Evolutionary conservation across 2,888 invertebrate genomes (phyloP), one percentile per base, ranked within the genome.

Genomic region (Melieria omissa): DNA sequence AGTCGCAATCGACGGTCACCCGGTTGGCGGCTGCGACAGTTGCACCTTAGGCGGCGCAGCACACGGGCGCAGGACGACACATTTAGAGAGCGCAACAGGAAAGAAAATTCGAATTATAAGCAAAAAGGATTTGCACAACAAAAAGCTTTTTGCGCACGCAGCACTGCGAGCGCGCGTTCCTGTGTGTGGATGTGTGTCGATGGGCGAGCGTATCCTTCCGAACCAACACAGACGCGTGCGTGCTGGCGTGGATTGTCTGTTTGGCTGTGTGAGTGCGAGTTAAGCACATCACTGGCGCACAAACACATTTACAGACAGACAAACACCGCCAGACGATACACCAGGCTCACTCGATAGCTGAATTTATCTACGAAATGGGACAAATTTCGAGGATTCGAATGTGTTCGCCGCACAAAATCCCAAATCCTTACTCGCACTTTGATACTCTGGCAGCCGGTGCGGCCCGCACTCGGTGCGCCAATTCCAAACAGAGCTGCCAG

Each of bases 101-200:
- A 76, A 79, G 79, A 80, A 76, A 79, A 80, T 80, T 77, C 79
- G 80, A 79, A 80, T 81, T 84, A 84, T 82, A 82, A 82, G 82
- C 81, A 80, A 80, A 81, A 78, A 79, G 80, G 83, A 83, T 82
- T 83, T 82, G 72, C 73, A 76, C 77, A 75, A 76, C 78, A 67
- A 65, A 70, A 76, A 62, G 65, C 69, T 75, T 73, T 75, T 69
- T 74, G 70, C 54, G 55, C 63, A 42, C 58, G 12, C 8, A 58
- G 41, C 12, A 57, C 47, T 41, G 55, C 57, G 61, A 62, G 71
- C 52, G 9, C 45, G 9, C 29, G 12, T 14, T 46, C 29, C 8
- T 49, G 49, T 49, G 52, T 52, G 52, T 52, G 52, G 6, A 58
- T 72, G 73, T 70, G 65, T 71, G 71, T 29, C 29, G 29, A 3